A percentile compares a stretch with the other conserved stretches of the same genome.
Evolutionary conservation across 2,113 vertebrate genomes (phyloP).

Genomic region (Pterocles orientalis): DNA sequence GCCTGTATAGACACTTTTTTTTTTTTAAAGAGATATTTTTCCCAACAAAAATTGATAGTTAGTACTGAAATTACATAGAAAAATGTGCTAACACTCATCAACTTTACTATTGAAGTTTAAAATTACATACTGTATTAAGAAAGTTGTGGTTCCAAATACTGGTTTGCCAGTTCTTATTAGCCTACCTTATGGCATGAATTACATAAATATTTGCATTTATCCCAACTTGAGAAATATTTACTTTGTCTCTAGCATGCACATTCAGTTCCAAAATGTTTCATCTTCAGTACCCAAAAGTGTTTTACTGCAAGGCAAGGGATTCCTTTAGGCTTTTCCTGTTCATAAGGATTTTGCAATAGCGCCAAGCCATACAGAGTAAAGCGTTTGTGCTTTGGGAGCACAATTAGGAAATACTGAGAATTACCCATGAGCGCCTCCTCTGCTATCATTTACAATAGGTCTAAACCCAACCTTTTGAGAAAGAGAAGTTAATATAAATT

Average conservation of each 20-base stretch:
- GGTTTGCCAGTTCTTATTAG: neutral
- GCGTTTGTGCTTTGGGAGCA: neutral
- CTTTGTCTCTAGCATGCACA: fast-evolving
- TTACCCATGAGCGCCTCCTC: neutral
- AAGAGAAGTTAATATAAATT: neutral
- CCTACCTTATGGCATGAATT: neutral
- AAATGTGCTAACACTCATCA: neutral
- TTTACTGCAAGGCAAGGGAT: neutral
- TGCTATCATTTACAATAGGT: neutral
- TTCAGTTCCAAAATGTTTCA: neutral
- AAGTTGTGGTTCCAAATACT: neutral
- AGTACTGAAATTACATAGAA: neutral
- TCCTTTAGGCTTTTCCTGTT: neutral
- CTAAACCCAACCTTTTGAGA: neutral
- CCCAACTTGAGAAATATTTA: neutral
- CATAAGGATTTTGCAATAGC: neutral
- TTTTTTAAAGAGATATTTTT: neutral
- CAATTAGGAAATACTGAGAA: neutral
- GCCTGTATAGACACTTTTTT: neutral
- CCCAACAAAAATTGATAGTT: neutral
- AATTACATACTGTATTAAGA: neutral
- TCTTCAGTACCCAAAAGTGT: neutral
- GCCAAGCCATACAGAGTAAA: neutral
- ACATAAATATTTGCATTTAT: neutral
- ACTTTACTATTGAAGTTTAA: neutral